Base-by-base conservation (phyloP, 2,888 invertebrate genomes). In the Rhogogaster chlorosoma region DNA sequence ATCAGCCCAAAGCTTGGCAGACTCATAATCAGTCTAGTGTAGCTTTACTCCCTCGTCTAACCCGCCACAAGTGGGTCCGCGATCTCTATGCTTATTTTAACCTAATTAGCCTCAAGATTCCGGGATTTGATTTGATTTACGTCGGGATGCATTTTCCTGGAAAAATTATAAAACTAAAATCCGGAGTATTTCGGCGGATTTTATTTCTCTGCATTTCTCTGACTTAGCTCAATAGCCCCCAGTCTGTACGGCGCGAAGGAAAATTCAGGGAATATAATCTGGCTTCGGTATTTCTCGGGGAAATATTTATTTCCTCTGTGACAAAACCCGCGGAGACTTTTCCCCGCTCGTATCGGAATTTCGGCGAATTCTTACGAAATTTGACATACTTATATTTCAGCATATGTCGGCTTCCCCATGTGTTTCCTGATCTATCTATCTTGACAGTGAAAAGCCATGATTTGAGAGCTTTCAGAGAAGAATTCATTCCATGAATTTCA, bases 21-120 rank as follows among this genome's bases (percentile, higher is more conserved):
- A 45, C 73, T 73, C 42, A 26, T 15, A 73, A 73, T 73, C 77
- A 32, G 29, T 18, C 45, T 53, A 32, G 53, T 29, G 53, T 29
- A 53, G 26, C 32, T 29, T n/a, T 22, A 61, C 80, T 80, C 61
- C 38, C 61, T 80, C 38, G 22, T 38, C 61, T 49, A 49, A 36
- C 45, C 36, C 26, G 26, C 53, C 61, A 36, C 80, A 61, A 80
- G 57, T 38, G n/a, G 38, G 78, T 80, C 78, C 61, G 38, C 78
- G 26, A 80, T 80, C 38, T 80, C 61, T 80, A 61, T 61, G 38
- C 36, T 61, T 22, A 61, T 22, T 12, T 61, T 61, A 38, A 80
- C 57, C 26, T 7, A 26, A 80, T 61, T 80, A 61, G 61, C 53
- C 45, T 77, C 77, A 53, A 53, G 32, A 32, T 77, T n/a, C n/a